Evolutionary conservation across 2,113 vertebrate genomes (phyloP).

Genomic region (Haemorhous mexicanus): DNA sequence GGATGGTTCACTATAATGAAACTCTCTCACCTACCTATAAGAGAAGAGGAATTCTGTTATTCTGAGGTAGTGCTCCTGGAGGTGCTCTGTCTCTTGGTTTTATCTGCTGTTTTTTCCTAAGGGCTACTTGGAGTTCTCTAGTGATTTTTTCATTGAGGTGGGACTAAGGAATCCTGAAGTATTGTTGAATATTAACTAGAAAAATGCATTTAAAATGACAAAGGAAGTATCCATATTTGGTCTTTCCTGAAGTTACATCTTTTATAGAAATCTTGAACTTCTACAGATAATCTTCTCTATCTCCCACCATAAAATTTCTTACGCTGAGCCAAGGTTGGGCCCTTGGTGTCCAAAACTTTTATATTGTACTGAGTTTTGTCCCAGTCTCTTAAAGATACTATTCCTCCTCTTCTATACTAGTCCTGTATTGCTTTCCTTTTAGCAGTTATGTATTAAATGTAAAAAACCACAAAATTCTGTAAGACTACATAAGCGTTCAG

Average conservation of each 20-base stretch:
- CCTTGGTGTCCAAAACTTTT: neutral
- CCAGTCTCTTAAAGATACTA: neutral
- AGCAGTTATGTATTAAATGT: neutral
- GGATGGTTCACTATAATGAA: neutral
- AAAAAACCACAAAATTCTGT: neutral
- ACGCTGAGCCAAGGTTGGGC: neutral
- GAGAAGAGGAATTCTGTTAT: neutral
- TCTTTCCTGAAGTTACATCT: neutral
- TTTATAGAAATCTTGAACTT: neutral
- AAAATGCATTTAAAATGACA: neutral
- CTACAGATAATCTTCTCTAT: neutral
- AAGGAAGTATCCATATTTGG: neutral
- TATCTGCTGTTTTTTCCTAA: neutral
- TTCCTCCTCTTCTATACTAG: neutral
- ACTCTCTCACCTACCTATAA: neutral
- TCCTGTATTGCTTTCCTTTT: neutral
- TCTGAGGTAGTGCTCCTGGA: neutral
- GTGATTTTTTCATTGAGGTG: neutral
- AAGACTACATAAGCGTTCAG: neutral
- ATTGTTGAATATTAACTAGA: neutral
- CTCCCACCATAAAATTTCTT: neutral
- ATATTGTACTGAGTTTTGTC: neutral
- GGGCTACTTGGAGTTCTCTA: neutral
- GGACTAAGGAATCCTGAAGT: neutral
- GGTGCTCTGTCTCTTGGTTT: neutral